Evolutionary conservation across 1,140 invertebrate species (phyloP).

Genomic region (Stratiolaelaps scimitus): DNA sequence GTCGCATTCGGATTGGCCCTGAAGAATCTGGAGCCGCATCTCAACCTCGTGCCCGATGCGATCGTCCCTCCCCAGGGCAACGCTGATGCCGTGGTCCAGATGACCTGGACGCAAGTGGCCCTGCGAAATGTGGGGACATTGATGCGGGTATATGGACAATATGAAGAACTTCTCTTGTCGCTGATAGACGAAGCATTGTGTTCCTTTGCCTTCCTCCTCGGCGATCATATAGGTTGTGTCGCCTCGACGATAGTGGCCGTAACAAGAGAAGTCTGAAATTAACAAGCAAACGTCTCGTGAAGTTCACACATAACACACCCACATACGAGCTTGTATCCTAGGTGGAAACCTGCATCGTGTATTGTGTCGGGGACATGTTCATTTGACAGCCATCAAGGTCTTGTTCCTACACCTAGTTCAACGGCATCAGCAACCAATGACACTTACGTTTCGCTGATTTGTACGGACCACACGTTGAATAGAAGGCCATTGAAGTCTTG

Average conservation of each 20-base stretch:
- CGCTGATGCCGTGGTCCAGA: no score
- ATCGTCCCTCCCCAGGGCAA: background rate
- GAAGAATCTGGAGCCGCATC: constrained; percentile 15
- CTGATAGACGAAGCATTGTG: constrained; percentile 10
- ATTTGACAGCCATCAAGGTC: no score
- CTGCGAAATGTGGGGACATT: constrained; percentile 2
- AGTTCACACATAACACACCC: no score
- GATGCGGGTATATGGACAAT: background rate
- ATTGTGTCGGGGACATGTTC: no score
- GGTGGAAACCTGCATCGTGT: no score
- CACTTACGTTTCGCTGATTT: constrained; percentile 12
- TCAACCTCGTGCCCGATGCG: background rate
- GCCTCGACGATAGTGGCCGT: constrained; percentile 14
- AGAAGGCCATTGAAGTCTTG: constrained; percentile 22
- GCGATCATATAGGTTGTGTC: constrained; percentile 17
- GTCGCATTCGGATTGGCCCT: constrained; percentile 14
- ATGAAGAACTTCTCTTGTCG: background rate
- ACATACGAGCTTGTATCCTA: no score
- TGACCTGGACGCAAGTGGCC: no score
- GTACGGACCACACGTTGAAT: constrained; percentile 7
- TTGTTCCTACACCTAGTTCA: no score
- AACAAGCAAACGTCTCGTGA: background rate
- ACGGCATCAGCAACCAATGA: no score
- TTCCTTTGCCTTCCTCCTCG: constrained; percentile 21
- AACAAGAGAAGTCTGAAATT: constrained; percentile 9